These are phyloP conservation scores for Catostylus mosaicus DNA, from an alignment of 30 jellyfish, hydroid and myxozoan genomes.

Conservation along the genomic window DNA sequence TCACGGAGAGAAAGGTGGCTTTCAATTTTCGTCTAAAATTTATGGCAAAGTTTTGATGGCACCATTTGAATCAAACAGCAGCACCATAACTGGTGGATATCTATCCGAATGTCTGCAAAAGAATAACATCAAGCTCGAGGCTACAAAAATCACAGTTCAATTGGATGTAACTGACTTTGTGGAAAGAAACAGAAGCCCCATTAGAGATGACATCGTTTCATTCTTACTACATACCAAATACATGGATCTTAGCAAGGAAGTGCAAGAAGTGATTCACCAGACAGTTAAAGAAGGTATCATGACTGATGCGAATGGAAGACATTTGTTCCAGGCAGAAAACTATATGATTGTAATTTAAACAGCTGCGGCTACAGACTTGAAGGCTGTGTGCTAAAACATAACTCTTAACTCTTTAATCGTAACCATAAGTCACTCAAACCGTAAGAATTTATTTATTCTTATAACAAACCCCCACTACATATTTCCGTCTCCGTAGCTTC, in stretches of 20 bases:
- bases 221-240: slow-evolving; percentile 13
- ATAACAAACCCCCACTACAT: too few species aligned
- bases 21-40: neutral
- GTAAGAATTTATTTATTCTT: too few species aligned
- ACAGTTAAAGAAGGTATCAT: neutral
- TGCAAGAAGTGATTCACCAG: neutral
- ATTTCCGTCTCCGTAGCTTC: too few species aligned
- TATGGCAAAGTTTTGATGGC: neutral
- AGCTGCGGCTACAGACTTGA: too few species aligned
- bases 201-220: neutral
- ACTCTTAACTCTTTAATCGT: too few species aligned
- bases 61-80: neutral
- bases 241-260: neutral
- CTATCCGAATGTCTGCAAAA: neutral
- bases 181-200: neutral
- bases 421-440: too few species aligned
- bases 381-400: too few species aligned
- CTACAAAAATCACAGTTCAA: neutral
- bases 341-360: too few species aligned
- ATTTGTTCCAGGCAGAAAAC: too few species aligned
- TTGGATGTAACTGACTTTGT: slow-evolving; percentile 30
- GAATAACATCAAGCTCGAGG: neutral
- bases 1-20: slow-evolving; percentile 10
- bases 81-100: neutral
- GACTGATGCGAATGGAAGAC: neutral